Evolutionary conservation across 2,797 vertebrate species (phyloP).

Genomic region (Pangasius larnaudii): DNA sequence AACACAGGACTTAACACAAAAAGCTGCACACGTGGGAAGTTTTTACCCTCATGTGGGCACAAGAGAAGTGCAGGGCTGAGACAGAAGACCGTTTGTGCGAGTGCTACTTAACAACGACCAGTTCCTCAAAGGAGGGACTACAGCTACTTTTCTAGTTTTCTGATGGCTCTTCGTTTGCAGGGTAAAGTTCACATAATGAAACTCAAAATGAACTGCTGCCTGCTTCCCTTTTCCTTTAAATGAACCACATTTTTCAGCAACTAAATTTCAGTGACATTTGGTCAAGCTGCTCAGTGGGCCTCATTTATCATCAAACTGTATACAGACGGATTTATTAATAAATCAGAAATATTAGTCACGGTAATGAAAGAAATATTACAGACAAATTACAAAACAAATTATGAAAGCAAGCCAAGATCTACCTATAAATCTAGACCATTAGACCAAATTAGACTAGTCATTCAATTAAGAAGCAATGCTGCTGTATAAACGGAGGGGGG

Average conservation of each 20-base stretch:
- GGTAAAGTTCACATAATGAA: background rate
- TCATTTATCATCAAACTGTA: background rate
- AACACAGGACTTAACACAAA: background rate
- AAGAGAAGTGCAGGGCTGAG: too few relatives aligned
- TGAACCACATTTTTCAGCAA: background rate
- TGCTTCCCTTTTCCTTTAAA: background rate
- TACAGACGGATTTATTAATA: background rate
- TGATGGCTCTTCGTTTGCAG: background rate
- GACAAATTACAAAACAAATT: background rate
- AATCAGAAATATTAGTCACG: background rate
- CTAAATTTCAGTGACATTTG: background rate
- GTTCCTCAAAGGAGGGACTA: background rate
- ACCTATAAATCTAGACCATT: background rate
- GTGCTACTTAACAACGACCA: background rate
- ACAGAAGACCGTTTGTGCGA: background rate
- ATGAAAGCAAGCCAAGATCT: background rate
- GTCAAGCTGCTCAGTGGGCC: background rate
- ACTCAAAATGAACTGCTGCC: background rate
- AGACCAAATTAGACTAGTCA: background rate
- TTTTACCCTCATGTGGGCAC: background rate
- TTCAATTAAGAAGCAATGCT: background rate
- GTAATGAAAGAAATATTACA: background rate
- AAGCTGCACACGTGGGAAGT: background rate
- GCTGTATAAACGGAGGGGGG: background rate
- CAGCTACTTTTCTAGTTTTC: background rate